A percentile compares a stretch with the other conserved stretches of the same genome.
Evolutionary conservation across 2,113 vertebrate genomes (phyloP).

Genomic region (Cathartes aura): DNA sequence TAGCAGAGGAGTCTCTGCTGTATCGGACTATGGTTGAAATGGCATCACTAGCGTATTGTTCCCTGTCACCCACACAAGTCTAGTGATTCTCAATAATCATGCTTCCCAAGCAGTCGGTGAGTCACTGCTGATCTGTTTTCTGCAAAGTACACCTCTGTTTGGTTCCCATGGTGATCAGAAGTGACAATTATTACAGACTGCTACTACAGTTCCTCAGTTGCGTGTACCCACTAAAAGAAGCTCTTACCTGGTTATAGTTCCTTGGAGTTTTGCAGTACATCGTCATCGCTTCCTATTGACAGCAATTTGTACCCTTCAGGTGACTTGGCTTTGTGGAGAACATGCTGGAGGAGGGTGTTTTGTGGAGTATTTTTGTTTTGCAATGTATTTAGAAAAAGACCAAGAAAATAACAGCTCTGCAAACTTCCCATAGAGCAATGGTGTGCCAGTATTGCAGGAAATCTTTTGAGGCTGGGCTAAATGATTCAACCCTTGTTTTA

Average conservation of each 20-base stretch:
- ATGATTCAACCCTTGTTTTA: background rate
- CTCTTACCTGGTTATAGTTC: background rate
- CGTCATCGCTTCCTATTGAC: background rate
- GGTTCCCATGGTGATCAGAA: constrained; percentile 63
- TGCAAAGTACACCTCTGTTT: constrained; percentile 34
- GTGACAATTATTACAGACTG: constrained; percentile 40
- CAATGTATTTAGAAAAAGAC: background rate
- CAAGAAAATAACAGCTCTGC: background rate
- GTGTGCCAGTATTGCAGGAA: background rate
- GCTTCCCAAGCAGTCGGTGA: background rate
- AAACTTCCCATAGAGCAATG: background rate
- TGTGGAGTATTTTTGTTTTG: background rate
- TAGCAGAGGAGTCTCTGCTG: background rate
- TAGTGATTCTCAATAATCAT: constrained; percentile 40
- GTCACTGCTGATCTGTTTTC: constrained; percentile 60
- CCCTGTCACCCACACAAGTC: constrained; percentile 45
- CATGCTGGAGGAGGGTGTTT: background rate
- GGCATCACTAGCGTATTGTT: background rate
- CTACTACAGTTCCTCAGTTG: constrained; percentile 21
- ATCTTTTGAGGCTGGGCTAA: background rate
- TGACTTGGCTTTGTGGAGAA: background rate
- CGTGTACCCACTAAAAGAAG: background rate
- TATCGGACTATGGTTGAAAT: background rate
- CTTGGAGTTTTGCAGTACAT: background rate
- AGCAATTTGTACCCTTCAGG: constrained; percentile 2